Conservation (phyloP, 2,797 vertebrate species). For the Enteromius thamalakanensis region DNA sequence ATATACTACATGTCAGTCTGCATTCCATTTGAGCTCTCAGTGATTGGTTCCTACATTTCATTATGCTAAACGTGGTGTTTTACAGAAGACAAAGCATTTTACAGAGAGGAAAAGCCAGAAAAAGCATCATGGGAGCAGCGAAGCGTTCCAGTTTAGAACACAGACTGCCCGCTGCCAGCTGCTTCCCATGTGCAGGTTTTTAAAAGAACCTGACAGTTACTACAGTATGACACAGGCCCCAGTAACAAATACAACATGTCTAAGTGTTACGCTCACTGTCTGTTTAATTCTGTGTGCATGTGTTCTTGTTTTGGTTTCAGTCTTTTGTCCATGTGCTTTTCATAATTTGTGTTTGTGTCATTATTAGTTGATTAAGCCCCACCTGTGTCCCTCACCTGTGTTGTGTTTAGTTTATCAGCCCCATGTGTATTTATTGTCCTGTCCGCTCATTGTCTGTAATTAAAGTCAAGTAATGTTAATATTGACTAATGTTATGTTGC, state of each 20-base stretch:
- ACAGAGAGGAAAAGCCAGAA: conserved; percentile 56
- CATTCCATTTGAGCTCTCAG: conserved; percentile 68
- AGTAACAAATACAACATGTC: conserved; percentile 60
- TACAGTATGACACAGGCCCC: conserved; percentile 56
- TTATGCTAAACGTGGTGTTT: conserved; percentile 73
- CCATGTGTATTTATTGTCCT: too few relatives aligned
- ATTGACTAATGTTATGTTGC: too few relatives aligned
- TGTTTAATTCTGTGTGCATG: too few relatives aligned
- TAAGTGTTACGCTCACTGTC: too few relatives aligned
- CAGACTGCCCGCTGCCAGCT: conserved; percentile 61
- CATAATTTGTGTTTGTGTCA: too few relatives aligned
- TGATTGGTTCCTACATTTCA: conserved; percentile 79
- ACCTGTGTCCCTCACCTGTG: too few relatives aligned
- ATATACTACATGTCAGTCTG: conserved; percentile 72
- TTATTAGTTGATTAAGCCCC: too few relatives aligned
- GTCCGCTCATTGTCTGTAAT: too few relatives aligned
- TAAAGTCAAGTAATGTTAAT: too few relatives aligned
- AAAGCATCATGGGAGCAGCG: conserved; percentile 62
- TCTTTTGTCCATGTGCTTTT: too few relatives aligned
- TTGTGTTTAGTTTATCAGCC: too few relatives aligned
- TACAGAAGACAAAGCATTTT: conserved; percentile 58
- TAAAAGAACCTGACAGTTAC: conserved; percentile 68
- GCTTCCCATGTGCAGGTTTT: conserved; percentile 67
- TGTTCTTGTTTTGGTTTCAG: too few relatives aligned
- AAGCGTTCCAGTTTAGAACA: conserved; percentile 61